Evolutionary conservation across 2,888 invertebrate species (phyloP), one percentile per base, ranked within the genome.

Genomic region (Tetrapedia diversipes): DNA sequence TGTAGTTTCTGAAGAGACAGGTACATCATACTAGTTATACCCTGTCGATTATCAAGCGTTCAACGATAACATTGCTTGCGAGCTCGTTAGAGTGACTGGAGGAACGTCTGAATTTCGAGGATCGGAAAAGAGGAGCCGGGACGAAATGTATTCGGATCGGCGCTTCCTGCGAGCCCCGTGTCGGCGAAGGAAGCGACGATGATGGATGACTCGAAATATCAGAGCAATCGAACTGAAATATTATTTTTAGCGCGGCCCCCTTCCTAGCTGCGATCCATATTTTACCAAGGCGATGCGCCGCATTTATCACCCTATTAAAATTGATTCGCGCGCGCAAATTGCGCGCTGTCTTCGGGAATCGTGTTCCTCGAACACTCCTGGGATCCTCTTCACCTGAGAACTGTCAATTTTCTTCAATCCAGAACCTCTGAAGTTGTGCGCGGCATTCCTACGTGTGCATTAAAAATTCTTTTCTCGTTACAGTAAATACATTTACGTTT

Each of bases 181-280:
- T 80, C 77, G 70, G 72, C 76, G 74, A 82, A 76, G 79, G 79
- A 79, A 82, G 88, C 90, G 91, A 91, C 91, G 91, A 90, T 91
- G 91, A 91, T 91, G 90, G 91, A 91, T 91, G 91, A 89, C 86
- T 77, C 66, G 69, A 83, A 85, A 85, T 83, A 85, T 85, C 85
- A 68, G 83, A 63, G 78, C 81, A 77, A 84, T 82, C 79, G 85
- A 84, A 81, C 81, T 80, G 78, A 85, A 83, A 84, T 85, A 83
- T 84, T 85, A 81, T 84, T 83, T 85, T 84, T 80, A 79, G 80
- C 80, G 70, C 70, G 66, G 74, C 76, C 65, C 77, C 68, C 74
- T 70, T 54, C 27, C 27, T 7, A 24, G 53, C 61, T 19, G 45
- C 54, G 73, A 81, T 83, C 74, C 67, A 77, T 77, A 74, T 80